Evolutionary conservation across 2,888 invertebrate species (phyloP).

Genomic region (Caenorhabditis angaria): DNA sequence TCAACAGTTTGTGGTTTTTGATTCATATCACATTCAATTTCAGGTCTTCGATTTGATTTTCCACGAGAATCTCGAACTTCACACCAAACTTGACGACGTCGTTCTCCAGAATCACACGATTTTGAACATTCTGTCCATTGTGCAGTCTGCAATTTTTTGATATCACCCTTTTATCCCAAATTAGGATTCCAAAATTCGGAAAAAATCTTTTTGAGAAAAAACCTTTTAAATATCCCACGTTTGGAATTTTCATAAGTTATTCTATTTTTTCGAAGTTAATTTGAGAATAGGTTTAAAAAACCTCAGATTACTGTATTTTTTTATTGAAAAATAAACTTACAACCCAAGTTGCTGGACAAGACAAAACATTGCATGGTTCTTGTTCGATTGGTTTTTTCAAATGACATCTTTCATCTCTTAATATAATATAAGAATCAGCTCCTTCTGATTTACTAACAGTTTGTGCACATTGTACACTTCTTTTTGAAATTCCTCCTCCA

Average conservation of each 20-base stretch:
- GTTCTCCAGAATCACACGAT: conserved; percentile 90
- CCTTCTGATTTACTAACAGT: conserved; percentile 72
- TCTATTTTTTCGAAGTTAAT: neutral
- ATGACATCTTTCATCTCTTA: conserved; percentile 92
- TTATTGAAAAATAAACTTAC: conserved; percentile 35
- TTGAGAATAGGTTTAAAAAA: neutral
- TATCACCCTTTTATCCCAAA: too few relatives aligned
- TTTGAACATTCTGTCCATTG: conserved; percentile 81
- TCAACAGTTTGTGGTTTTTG: conserved; percentile 82
- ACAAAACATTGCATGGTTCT: conserved; percentile 87
- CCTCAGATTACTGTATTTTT: too few relatives aligned
- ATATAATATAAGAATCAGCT: conserved; percentile 86
- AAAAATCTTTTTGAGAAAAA: too few relatives aligned
- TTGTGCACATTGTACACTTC: conserved; percentile 84
- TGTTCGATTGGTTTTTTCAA: conserved; percentile 75
- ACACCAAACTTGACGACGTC: conserved; percentile 84
- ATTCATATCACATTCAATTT: conserved; percentile 77
- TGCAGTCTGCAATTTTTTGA: conserved; percentile 47
- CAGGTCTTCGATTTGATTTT: conserved; percentile 78
- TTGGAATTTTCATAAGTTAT: too few relatives aligned
- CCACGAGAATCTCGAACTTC: conserved; percentile 93
- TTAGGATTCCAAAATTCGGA: too few relatives aligned
- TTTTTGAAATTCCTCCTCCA: conserved; percentile 89
- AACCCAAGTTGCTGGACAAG: conserved; percentile 90
- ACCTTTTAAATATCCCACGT: too few relatives aligned